Conservation (phyloP, 2,113 vertebrate species). For the Canis aureus region DNA sequence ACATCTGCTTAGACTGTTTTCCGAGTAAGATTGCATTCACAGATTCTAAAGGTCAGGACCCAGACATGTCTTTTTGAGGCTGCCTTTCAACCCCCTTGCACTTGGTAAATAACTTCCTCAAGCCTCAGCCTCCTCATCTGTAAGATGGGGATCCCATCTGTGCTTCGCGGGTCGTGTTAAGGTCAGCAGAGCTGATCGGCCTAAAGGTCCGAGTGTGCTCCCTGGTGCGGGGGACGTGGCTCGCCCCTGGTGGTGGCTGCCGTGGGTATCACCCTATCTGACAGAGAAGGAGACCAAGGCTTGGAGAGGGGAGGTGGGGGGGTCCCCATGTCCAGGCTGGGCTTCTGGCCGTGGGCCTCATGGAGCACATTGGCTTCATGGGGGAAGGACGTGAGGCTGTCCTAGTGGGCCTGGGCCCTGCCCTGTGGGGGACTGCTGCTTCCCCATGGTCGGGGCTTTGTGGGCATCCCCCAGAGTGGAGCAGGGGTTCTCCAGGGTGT, state of each 20-base stretch:
- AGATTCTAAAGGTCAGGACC: neutral
- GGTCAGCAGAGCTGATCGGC: neutral
- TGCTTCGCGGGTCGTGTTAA: neutral
- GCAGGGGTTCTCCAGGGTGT: neutral
- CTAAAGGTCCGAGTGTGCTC: fast-evolving
- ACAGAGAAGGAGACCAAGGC: neutral
- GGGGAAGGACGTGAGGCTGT: too few relatives aligned
- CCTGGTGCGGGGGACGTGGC: neutral
- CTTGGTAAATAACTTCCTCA: neutral
- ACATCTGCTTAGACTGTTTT: neutral
- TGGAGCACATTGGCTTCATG: fast-evolving
- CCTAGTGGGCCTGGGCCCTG: neutral
- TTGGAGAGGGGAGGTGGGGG: neutral
- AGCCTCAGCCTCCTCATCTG: neutral
- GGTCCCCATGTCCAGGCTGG: neutral
- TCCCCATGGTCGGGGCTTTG: neutral
- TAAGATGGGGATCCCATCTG: fast-evolving
- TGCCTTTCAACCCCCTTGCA: neutral
- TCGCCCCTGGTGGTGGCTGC: neutral
- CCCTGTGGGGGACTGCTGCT: neutral
- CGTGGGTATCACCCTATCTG: neutral
- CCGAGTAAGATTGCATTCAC: neutral
- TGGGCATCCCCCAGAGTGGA: neutral
- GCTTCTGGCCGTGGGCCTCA: neutral
- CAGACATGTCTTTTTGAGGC: neutral